phyloP scores from a whole-genome alignment of 2,797 vertebrate species.

The Parambassis ranga region DNA sequence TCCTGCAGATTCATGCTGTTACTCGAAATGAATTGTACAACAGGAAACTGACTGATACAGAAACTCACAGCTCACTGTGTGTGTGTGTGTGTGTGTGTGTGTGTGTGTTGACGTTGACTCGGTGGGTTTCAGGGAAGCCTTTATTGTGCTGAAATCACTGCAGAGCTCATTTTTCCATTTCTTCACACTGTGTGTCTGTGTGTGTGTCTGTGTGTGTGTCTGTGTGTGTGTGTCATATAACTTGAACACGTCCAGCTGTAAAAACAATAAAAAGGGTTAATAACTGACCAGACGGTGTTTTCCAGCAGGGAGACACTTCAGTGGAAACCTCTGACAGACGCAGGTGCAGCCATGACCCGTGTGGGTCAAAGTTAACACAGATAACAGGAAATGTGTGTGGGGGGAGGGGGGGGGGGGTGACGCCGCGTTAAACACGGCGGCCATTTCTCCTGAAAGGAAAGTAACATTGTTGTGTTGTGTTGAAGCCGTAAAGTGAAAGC shows the following conservation, averaged over 20 bases:
- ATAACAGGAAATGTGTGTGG: neutral
- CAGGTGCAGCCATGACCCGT: neutral
- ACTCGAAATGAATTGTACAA: neutral
- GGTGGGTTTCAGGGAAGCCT: constrained; percentile 37
- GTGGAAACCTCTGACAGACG: neutral
- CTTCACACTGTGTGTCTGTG: no score
- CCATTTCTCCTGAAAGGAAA: neutral
- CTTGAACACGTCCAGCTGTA: neutral
- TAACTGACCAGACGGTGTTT: constrained; percentile 1
- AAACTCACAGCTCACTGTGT: no score
- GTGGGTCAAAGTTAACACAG: neutral
- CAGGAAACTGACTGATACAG: neutral
- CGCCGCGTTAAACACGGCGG: no score
- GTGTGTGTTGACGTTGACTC: no score
- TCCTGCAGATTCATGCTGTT: neutral
- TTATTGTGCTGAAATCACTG: neutral
- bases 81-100: no score
- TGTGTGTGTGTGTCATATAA: neutral
- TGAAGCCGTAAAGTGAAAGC: neutral
- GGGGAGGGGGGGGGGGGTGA: no score
- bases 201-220: no score
- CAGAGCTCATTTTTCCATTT: constrained; percentile 2
- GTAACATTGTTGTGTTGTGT: neutral
- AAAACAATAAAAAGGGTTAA: constrained; percentile 6
- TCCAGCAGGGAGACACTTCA: neutral